Conservation (phyloP, 2,888 invertebrate genomes). For the Diloba caeruleocephala region DNA sequence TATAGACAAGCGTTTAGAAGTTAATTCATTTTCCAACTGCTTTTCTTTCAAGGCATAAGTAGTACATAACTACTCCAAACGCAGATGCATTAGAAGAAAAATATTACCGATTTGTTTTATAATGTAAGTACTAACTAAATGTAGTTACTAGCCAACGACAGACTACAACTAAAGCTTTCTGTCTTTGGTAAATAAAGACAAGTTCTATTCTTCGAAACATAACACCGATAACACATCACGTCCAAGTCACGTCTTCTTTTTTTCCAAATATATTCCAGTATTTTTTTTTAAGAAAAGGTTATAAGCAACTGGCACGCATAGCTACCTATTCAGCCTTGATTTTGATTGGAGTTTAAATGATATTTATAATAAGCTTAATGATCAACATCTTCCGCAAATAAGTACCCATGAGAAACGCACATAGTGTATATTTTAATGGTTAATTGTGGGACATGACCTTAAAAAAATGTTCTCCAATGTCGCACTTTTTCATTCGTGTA, state of each 20-base stretch:
- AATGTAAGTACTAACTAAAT: too few species aligned
- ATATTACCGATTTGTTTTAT: too few species aligned
- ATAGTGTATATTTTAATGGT: slow-evolving; percentile 28
- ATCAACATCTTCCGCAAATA: slow-evolving; percentile 30
- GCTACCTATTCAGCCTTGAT: slow-evolving; percentile 34
- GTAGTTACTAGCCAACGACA: too few species aligned
- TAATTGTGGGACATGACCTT: slow-evolving; percentile 29
- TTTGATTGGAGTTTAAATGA: slow-evolving; percentile 16
- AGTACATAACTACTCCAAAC: too few species aligned
- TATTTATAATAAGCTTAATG: slow-evolving; percentile 26
- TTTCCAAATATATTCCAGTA: neutral
- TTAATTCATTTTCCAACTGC: too few species aligned
- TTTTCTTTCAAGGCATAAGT: too few species aligned
- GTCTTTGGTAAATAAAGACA: too few species aligned
- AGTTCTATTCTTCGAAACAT: too few species aligned
- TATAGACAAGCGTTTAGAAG: too few species aligned
- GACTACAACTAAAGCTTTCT: too few species aligned
- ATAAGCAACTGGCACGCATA: neutral
- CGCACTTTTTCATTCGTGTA: neutral
- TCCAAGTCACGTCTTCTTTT: neutral
- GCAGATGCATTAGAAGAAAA: too few species aligned
- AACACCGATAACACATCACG: too few species aligned
- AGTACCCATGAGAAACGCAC: slow-evolving; percentile 27
- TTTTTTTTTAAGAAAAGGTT: slow-evolving; percentile 4
- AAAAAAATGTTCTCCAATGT: slow-evolving; percentile 6